A percentile compares a stretch with the other conserved stretches of the same genome.
Evolutionary conservation across 2,113 vertebrate genomes (phyloP).

Genomic region (Agapornis roseicollis): DNA sequence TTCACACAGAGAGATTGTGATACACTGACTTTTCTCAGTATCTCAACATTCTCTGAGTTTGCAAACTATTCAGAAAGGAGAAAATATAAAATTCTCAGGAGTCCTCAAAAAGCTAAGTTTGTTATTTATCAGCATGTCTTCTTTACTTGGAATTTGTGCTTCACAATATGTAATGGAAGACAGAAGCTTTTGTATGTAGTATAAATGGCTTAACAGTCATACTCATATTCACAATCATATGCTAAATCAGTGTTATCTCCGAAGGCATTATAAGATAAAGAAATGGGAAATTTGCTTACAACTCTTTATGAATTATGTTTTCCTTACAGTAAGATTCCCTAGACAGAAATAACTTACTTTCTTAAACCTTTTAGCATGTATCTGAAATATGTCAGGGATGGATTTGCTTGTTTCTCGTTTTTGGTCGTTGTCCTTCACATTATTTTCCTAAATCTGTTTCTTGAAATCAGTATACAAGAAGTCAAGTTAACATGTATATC

Average conservation of each 20-base stretch:
- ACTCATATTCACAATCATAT: background rate
- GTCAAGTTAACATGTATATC: background rate
- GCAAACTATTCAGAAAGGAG: background rate
- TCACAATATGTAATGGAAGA: background rate
- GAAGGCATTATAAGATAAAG: background rate
- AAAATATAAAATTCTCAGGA: background rate
- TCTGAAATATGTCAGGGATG: background rate
- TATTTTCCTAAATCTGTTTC: background rate
- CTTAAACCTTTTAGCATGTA: background rate
- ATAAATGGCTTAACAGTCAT: background rate
- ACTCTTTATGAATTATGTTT: background rate
- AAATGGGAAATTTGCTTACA: background rate
- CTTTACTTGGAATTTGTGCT: background rate
- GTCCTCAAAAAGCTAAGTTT: background rate
- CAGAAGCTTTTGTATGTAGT: background rate
- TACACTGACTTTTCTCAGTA: background rate
- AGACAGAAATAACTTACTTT: background rate
- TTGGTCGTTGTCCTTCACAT: background rate
- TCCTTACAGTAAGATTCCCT: background rate
- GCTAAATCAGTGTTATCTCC: background rate
- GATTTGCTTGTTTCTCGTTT: background rate
- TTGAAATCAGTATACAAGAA: background rate
- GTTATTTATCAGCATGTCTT: background rate
- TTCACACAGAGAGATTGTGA: background rate
- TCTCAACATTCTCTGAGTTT: background rate